A percentile compares a stretch with the other conserved stretches of the same genome.
Evolutionary conservation across 2,888 invertebrate genomes (phyloP).

Genomic region (Watsonalla binaria): DNA sequence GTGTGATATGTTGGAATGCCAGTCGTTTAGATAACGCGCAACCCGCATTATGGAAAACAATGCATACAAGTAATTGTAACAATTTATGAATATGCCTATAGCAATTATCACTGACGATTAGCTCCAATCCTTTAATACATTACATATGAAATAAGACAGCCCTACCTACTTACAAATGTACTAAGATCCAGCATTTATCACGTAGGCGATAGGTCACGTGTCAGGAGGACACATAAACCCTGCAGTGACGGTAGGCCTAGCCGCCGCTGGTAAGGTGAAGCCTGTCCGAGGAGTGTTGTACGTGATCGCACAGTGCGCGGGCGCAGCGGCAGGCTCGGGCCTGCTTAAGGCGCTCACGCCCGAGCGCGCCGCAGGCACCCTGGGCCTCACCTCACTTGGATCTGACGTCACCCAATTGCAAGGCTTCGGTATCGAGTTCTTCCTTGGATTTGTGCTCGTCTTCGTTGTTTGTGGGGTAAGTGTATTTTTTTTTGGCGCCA

Average conservation of each 20-base stretch:
- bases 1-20: conserved; percentile 2
- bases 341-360: conserved; percentile 86
- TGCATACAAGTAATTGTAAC: too few relatives aligned
- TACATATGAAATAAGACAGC: too few relatives aligned
- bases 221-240: conserved; percentile 96
- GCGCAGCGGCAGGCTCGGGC: conserved; percentile 89
- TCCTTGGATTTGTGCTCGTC: conserved; percentile 92
- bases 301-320: conserved; percentile 89
- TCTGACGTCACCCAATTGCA: conserved; percentile 83
- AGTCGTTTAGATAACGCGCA: conserved; percentile 10
- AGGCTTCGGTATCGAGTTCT: conserved; percentile 93
- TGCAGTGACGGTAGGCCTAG: conserved; percentile 90
- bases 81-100: too few relatives aligned
- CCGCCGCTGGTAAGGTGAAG: conserved; percentile 88
- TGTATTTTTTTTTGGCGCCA: too few relatives aligned
- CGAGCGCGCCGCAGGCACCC: conserved; percentile 74
- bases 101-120: too few relatives aligned
- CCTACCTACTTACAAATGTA: too few relatives aligned
- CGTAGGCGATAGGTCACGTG: conserved; percentile 89
- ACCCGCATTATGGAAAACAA: conserved; percentile 23
- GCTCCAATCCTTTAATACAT: too few relatives aligned
- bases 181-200: not conserved
- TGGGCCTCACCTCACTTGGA: conserved; percentile 85
- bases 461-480: conserved; percentile 92
- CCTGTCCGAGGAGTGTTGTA: conserved; percentile 87